These are phyloP conservation scores for Phalacrocorax aristotelis DNA, from an alignment of 2,113 vertebrate species.

Conservation along the genomic window DNA sequence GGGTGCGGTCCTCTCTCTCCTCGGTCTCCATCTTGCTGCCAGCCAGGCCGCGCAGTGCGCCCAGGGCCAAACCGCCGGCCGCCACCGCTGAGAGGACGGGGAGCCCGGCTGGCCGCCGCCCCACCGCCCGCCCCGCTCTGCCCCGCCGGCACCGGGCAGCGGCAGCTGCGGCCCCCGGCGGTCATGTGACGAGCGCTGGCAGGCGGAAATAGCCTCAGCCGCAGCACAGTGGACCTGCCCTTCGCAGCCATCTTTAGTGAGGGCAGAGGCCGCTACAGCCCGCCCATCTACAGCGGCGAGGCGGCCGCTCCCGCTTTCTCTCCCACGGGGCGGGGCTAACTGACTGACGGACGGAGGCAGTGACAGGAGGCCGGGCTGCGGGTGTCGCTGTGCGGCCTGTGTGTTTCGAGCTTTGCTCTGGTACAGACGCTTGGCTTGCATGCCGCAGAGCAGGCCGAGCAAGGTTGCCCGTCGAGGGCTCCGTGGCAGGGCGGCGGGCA, in stretches of 20 bases:
- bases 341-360: rapidly evolving
- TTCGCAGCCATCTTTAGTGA: slow-evolving; percentile 21
- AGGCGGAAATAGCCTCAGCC: slow-evolving; percentile 5
- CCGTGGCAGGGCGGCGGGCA: background rate
- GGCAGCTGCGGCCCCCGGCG: too few relatives aligned
- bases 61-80: too few relatives aligned
- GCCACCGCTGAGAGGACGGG: too few relatives aligned
- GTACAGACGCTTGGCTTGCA: rapidly evolving
- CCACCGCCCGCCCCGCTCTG: too few relatives aligned
- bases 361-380: rapidly evolving
- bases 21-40: too few relatives aligned
- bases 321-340: too few relatives aligned
- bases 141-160: too few relatives aligned
- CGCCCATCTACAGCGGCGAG: background rate
- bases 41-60: too few relatives aligned
- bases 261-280: background rate
- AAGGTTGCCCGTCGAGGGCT: rapidly evolving
- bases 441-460: background rate
- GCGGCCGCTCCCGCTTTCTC: background rate
- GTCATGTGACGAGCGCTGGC: background rate
- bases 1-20: too few relatives aligned
- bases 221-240: rapidly evolving
- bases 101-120: too few relatives aligned
- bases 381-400: too few relatives aligned
- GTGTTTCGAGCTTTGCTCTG: too few relatives aligned